These are phyloP conservation scores for Climacteris rufus DNA, from an alignment of 2,113 vertebrate genomes.

Conservation along the genomic window DNA sequence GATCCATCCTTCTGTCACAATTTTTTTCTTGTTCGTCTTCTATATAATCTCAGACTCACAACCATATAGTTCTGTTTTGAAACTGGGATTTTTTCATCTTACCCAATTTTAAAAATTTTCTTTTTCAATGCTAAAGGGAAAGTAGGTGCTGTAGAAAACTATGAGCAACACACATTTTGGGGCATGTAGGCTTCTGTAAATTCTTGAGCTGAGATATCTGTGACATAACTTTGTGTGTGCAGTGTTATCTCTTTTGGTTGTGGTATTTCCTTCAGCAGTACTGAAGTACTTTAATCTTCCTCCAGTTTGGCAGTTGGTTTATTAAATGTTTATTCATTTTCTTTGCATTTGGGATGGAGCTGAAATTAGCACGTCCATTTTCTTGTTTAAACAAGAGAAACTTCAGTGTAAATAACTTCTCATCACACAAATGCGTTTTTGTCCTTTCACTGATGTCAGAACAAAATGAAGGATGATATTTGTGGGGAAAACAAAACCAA, in stretches of 20 bases:
- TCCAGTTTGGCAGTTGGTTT: constrained; percentile 45
- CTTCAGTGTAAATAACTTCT: constrained; percentile 35
- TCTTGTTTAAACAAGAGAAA: constrained; percentile 52
- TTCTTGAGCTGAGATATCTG: not conserved
- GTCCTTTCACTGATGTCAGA: constrained; percentile 10
- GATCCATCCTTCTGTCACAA: constrained; percentile 8
- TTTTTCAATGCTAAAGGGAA: not conserved
- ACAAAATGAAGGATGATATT: constrained; percentile 35
- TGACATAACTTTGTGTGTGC: not conserved
- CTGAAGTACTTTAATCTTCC: constrained; percentile 40
- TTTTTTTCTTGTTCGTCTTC: not conserved
- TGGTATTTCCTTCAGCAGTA: not conserved
- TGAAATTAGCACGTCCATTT: constrained; percentile 57
- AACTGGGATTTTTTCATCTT: not conserved
- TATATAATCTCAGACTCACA: not conserved
- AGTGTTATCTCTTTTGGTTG: not conserved
- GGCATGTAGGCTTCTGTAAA: not conserved
- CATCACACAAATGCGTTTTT: not conserved
- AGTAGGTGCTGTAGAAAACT: not conserved
- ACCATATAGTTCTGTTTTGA: not conserved
- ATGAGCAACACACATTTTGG: rapidly evolving
- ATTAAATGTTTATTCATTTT: constrained; percentile 47
- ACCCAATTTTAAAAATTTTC: not conserved
- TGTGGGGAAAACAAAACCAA: constrained; percentile 9
- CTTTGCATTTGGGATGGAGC: constrained; percentile 43